Evolutionary conservation across 2,113 vertebrate genomes (phyloP), one percentile per base, ranked within the genome.

Genomic region (Bubo scandiacus): DNA sequence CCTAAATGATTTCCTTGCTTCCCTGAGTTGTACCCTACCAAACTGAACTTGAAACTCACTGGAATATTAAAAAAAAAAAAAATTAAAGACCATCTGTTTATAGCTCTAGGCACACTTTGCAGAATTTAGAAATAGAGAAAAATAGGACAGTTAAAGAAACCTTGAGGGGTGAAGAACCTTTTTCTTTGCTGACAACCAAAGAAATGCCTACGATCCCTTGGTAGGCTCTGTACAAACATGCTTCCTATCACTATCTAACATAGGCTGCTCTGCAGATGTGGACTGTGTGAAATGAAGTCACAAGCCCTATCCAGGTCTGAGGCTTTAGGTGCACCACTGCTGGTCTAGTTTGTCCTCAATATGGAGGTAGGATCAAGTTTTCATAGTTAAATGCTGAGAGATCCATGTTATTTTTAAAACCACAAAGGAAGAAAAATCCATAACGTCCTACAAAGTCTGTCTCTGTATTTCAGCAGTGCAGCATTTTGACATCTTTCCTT

Each of bases 221-320:
- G 27, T 26, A 70, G 45, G 34, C 22, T 75, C 58, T 59, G 15
- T 42, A 6, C 8, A 49, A 65, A 23, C 32, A 42, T 7, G 27
- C 4, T 19, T 61, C 5, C 6, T 12, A 5, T 23, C 51, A 3
- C 18, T 71, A 10, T 10, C 20, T 52, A 43, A 1, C 5, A 1
- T 4, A 23, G 70, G 51, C 43, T 88, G n/a, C n/a, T n/a, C 47
- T 51, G 49, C 10, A 20, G 22, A 13, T 15, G 22, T 29, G n/a
- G 13, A 8, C 16, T 58, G 18, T 13, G 7, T 36, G 65, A 42
- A 12, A 12, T 62, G 27, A 70, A 62, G 27, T 40, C 54, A 54
- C 27, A 43, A 81, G 25, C 12, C 12, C 45, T 16, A 6, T 6
- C 12, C 34, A 73, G 34, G 11, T 65, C 58, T 65, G 47, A 77